Conservation (phyloP, 2,797 vertebrate genomes). For the Chelon auratus region DNA sequence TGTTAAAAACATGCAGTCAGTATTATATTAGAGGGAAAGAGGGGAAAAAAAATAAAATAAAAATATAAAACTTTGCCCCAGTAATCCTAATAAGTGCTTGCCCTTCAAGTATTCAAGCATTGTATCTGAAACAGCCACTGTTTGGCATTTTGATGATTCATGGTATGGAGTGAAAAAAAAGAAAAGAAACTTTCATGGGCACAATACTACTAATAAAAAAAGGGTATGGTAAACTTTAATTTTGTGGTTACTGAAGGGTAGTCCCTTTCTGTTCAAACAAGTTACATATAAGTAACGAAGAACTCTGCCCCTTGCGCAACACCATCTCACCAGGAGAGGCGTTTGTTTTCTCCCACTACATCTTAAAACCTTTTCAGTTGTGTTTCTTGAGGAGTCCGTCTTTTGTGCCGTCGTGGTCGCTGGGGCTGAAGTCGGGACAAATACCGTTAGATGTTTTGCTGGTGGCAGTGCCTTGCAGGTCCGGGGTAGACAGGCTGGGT, state of each 20-base stretch:
- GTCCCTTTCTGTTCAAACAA: conserved; percentile 55
- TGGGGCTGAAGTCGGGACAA: conserved; percentile 95
- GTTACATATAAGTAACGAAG: conserved; percentile 46
- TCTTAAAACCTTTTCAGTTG: conserved; percentile 81
- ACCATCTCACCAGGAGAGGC: conserved; percentile 88
- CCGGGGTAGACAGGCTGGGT: conserved; percentile 53
- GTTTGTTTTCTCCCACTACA: conserved; percentile 31
- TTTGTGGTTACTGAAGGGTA: conserved; percentile 71
- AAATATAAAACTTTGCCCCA: conserved; percentile 28
- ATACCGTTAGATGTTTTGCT: conserved; percentile 89
- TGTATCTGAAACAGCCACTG: conserved; percentile 58
- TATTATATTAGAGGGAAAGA: conserved; percentile 42
- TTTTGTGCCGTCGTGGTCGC: conserved; percentile 67
- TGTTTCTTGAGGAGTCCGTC: conserved; percentile 88
- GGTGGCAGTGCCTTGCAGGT: conserved; percentile 63
- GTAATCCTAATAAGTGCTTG: conserved; percentile 80
- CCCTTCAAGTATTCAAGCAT: conserved; percentile 85
- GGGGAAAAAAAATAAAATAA: conserved; percentile 19
- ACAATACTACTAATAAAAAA: conserved; percentile 63
- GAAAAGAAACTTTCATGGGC: conserved; percentile 62
- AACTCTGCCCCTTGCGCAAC: conserved; percentile 28
- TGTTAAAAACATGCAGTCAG: conserved; percentile 82
- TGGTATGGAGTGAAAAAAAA: conserved; percentile 37
- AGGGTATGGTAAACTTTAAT: conserved; percentile 69
- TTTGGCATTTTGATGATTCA: conserved; percentile 75